Evolutionary conservation across 2,113 vertebrate species (phyloP).

Genomic region (Pseudopodoces humilis): DNA sequence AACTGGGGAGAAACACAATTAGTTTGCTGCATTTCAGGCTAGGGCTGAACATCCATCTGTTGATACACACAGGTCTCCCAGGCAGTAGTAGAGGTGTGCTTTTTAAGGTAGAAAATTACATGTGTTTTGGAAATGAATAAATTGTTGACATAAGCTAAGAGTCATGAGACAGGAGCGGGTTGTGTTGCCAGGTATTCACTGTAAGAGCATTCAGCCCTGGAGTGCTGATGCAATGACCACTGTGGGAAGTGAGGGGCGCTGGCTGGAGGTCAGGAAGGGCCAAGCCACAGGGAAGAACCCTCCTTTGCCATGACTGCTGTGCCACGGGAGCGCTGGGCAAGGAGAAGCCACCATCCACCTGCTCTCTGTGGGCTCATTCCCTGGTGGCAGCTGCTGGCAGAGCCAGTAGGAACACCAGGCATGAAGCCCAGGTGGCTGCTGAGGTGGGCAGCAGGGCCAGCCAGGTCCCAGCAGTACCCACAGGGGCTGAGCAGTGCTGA

Average conservation of each 20-base stretch:
- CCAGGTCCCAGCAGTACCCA: not conserved
- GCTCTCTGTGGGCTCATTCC: not conserved
- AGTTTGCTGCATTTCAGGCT: not conserved
- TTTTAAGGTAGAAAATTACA: not conserved
- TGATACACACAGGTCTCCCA: not conserved
- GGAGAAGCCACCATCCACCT: not conserved
- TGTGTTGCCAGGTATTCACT: not conserved
- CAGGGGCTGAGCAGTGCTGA: fast-evolving
- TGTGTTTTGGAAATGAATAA: not conserved
- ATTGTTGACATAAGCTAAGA: not conserved
- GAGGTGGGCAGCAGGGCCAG: not conserved
- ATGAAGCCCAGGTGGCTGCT: not conserved
- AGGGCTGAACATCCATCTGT: not conserved
- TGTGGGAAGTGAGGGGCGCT: not conserved
- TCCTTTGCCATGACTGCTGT: not conserved
- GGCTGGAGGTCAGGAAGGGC: not conserved
- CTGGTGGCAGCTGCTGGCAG: not conserved
- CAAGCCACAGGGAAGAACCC: fast-evolving
- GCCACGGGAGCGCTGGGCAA: fast-evolving
- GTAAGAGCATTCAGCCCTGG: not conserved
- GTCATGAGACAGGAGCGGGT: not conserved
- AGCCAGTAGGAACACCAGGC: not conserved
- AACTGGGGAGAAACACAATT: not conserved
- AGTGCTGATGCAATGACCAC: not conserved
- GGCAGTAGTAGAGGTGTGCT: not conserved